A percentile compares a stretch with the other conserved stretches of the same genome.
phyloP scores from a whole-genome alignment of 2,888 invertebrate genomes.

The Encarsia formosa region DNA sequence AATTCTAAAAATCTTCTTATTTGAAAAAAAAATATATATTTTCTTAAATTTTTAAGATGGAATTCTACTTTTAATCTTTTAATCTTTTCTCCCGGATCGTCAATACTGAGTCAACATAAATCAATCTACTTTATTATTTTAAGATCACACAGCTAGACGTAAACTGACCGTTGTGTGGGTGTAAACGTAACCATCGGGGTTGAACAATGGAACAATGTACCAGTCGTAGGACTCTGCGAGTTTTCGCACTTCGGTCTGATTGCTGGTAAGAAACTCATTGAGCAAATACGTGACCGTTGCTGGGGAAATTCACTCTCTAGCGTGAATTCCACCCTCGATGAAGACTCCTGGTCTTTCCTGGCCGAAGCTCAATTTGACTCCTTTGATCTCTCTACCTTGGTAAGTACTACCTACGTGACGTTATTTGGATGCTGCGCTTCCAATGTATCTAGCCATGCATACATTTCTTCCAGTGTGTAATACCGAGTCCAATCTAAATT shows the following conservation, averaged over 20 bases:
- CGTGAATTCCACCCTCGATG: slow-evolving; percentile 64
- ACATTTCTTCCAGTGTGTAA: slow-evolving; percentile 56
- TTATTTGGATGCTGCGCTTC: slow-evolving; percentile 51
- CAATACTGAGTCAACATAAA: too few species aligned
- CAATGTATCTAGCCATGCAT: slow-evolving; percentile 56
- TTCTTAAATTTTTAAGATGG: too few species aligned
- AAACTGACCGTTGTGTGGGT: slow-evolving; percentile 54
- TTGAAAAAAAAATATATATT: too few species aligned
- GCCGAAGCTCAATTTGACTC: slow-evolving; percentile 56
- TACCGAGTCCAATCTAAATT: slow-evolving; percentile 60
- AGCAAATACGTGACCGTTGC: slow-evolving; percentile 62
- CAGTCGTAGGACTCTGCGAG: slow-evolving; percentile 62
- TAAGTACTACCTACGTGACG: slow-evolving; percentile 50
- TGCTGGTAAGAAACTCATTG: slow-evolving; percentile 60
- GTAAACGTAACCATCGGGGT: slow-evolving; percentile 74
- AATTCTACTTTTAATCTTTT: too few species aligned
- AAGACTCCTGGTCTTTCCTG: slow-evolving; percentile 59
- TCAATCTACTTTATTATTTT: too few species aligned
- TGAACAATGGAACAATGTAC: slow-evolving; percentile 70
- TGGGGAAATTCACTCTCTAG: slow-evolving; percentile 73
- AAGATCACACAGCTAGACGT: too few species aligned
- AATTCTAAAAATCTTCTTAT: too few species aligned
- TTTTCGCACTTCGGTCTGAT: slow-evolving; percentile 50
- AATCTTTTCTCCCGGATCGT: too few species aligned
- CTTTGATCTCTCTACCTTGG: slow-evolving; percentile 54